Evolutionary conservation across 2,113 vertebrate species (phyloP).

Genomic region (Hippocampus comes): DNA sequence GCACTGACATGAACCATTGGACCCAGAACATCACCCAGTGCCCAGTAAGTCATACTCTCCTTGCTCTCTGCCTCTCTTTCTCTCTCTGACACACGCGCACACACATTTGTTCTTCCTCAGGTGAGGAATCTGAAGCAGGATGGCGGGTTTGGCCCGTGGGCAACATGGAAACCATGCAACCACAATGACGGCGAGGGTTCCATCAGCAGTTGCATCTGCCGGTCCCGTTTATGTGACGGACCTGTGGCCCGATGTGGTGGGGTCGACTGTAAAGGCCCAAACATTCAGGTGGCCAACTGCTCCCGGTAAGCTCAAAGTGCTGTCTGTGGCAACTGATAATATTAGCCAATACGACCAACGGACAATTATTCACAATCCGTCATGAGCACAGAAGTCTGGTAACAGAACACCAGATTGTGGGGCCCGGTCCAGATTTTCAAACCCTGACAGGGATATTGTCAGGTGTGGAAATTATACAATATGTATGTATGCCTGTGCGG

Average conservation of each 20-base stretch:
- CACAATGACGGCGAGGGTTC: slow-evolving; percentile 78
- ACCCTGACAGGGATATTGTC: too few relatives aligned
- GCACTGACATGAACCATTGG: slow-evolving; percentile 91
- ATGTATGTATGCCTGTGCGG: too few relatives aligned
- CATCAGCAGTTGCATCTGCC: slow-evolving; percentile 84
- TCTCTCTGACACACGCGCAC: too few relatives aligned
- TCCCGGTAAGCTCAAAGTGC: slow-evolving; percentile 78
- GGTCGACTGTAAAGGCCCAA: slow-evolving; percentile 78
- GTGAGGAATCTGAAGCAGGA: slow-evolving; percentile 87
- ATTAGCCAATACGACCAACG: neutral
- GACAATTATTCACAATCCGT: too few relatives aligned
- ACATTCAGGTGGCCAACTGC: slow-evolving; percentile 89
- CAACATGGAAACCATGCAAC: slow-evolving; percentile 80
- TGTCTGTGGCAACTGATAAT: neutral
- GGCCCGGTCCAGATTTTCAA: too few relatives aligned
- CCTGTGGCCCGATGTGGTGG: slow-evolving; percentile 86
- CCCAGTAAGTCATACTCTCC: slow-evolving; percentile 76
- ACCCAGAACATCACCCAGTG: slow-evolving; percentile 85
- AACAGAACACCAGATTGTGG: too few relatives aligned
- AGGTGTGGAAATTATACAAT: too few relatives aligned
- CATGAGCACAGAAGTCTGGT: too few relatives aligned
- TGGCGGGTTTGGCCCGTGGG: slow-evolving; percentile 82
- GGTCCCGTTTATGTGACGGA: slow-evolving; percentile 81
- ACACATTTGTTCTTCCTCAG: slow-evolving; percentile 36
- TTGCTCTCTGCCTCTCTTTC: neutral